Base-by-base conservation (phyloP, 92 coral and sea anemone genomes). In the Galaxea fascicularis region DNA sequence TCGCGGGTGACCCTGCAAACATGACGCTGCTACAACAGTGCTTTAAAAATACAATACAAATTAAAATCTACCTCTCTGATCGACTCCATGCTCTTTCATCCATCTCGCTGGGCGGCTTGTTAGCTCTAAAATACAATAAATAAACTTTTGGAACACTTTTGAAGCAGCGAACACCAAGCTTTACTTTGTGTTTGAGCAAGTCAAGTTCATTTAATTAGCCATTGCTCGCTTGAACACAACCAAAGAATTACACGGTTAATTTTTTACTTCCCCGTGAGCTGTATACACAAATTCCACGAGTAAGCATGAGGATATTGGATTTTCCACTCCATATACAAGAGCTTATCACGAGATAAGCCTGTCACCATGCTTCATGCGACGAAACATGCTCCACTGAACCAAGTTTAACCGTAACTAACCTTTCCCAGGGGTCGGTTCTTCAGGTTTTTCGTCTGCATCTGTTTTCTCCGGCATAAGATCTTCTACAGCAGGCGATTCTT, bases 51-150 rank as follows among this genome's bases (percentile, higher is more conserved):
- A 69, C 62, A 56, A 35, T 54, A 57, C 17, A n/a, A 24, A 24
- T 35, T 59, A 31, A 39, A 25, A 24, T 31, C 16, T 91, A 96
- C 99, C 93, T 91, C 95, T 77, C 29, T 94, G 88, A 74, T 96
- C 98, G 26, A 94, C 85, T 64, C 93, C 95, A 29, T 93, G 90
- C 56, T 92, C 93, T 80, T 85, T 91, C 95, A 96, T 76, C 99
- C 99, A 96, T 46, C 92, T 87, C 71, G 98, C 99, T 18, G 98
- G 95, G 68, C 91, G 91, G 90, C 99, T 94, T 57, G 97, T 92
- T 3, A 95, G 93, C 76, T 96, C 99, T 96, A 78, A 62, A 93
- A 80, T 25, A 74, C 20, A 74, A 47, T 39, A 60, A 59, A 75
- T 7, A 24, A 12, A 47, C 26, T 41, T 30, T 70, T 71, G 17